Conservation (phyloP, 53 echinoderm and acorn worm species). For the Apostichopus leukothele region DNA sequence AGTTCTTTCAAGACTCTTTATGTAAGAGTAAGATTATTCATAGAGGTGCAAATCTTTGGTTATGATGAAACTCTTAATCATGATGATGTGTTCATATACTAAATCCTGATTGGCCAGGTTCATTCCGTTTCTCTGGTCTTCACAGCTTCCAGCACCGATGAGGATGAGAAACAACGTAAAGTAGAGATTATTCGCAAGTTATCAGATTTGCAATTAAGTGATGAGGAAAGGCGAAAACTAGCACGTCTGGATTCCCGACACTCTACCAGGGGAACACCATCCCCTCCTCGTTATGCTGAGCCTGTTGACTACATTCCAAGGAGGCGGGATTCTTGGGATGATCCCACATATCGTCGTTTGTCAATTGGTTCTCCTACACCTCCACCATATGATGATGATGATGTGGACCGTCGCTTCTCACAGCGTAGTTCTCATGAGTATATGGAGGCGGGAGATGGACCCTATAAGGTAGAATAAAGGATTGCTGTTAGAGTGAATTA, state of each 20-base stretch:
- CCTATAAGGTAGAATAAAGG: slow-evolving; percentile 51
- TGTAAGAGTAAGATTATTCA: too few relatives aligned
- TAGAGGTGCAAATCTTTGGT: too few relatives aligned
- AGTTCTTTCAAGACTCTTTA: too few relatives aligned
- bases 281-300: slow-evolving; percentile 80
- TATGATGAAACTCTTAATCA: too few relatives aligned
- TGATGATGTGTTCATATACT: too few relatives aligned
- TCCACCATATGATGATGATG: slow-evolving; percentile 27
- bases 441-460: slow-evolving; percentile 68
- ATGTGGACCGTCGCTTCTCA: slow-evolving; percentile 20
- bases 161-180: slow-evolving; percentile 50
- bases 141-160: slow-evolving; percentile 32
- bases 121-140: not conserved
- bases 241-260: not conserved
- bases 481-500: too few relatives aligned
- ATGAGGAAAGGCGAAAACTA: slow-evolving; percentile 46
- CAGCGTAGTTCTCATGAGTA: slow-evolving; percentile 67
- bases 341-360: slow-evolving; percentile 62
- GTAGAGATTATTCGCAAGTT: slow-evolving; percentile 64
- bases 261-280: slow-evolving; percentile 53
- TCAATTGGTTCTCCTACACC: slow-evolving; percentile 37
- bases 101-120: too few relatives aligned
- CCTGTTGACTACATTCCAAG: slow-evolving; percentile 67
- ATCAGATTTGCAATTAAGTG: slow-evolving; percentile 47
- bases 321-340: slow-evolving; percentile 72